Evolutionary conservation across 2,113 vertebrate species (phyloP), one percentile per base, ranked within the genome.

Genomic region (Cyphomyrus discorhynchus): DNA sequence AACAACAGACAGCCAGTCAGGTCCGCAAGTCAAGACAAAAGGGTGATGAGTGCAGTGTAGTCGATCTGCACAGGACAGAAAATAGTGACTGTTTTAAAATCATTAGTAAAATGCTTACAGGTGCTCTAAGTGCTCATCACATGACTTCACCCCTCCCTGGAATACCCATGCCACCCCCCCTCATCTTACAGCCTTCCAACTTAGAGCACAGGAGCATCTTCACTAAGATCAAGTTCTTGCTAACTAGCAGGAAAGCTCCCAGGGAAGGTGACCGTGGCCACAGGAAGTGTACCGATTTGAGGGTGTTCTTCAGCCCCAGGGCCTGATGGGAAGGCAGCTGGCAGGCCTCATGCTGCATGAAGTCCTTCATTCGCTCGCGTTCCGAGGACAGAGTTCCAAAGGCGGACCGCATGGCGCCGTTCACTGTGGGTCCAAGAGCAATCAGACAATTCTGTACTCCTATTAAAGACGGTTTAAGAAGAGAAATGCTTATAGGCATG

Each of bases 351-450:
- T 31, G 62, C 5, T 89, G 58, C 88, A 80, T 47, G 5, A 70
- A 46, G 47, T 89, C 42, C 46, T 89, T 89, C 45, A 89, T 70
- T 8, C 46, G 62, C 39, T 49, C n/a, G 24, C 27, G 62, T 47
- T 89, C 62, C 9, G 62, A 77, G 66, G 88, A 74, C 66, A 89
- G 88, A 17, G 66, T 15, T n/a, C 62, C 27, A 5, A 89, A 70
- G 46, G 88, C 62, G 2, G 88, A 89, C 7, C 27, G 50, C 88
- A 89, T 89, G 42, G 88, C 15, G 0, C 42, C 4, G 17, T 80
- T 46, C 45, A 89, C 88, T 89, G 88, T 46, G 47, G 87, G 24
- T 1, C 45, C 19, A 24, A 47, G n/a, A 62, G 53, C 50, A 87
- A 6, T 8, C 47, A 56, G 49, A 53, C 50, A 53, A 24, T 49